phyloP scores from a whole-genome alignment of 2,797 vertebrate genomes.

The Scyliorhinus canicula region DNA sequence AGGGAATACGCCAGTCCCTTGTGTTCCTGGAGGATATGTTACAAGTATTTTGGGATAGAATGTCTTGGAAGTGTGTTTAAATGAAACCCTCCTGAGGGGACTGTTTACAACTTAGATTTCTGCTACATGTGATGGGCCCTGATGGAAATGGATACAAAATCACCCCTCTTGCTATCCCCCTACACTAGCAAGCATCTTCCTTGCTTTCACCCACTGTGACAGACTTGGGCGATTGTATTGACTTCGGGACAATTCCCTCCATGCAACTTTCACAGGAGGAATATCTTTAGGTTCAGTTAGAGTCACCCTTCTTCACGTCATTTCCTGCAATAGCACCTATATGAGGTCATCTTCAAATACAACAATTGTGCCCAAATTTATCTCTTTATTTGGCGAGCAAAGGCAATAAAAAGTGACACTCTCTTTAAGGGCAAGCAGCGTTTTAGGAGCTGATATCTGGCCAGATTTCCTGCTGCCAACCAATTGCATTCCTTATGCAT shows the following conservation, averaged over 20 bases:
- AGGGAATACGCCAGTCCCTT: neutral
- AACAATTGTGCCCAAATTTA: neutral
- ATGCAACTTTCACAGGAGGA: neutral
- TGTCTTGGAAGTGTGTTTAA: neutral
- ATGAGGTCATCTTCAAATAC: neutral
- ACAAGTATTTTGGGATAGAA: neutral
- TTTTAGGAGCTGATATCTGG: neutral
- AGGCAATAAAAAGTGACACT: neutral
- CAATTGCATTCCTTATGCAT: neutral
- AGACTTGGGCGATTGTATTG: neutral
- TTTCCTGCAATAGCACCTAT: neutral
- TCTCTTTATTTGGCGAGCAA: neutral
- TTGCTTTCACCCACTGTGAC: neutral
- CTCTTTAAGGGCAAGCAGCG: neutral
- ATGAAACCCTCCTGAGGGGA: neutral
- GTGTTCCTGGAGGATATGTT: neutral
- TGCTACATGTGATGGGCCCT: neutral
- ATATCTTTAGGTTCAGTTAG: neutral
- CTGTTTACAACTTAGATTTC: neutral
- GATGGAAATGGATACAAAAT: neutral
- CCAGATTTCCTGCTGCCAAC: neutral
- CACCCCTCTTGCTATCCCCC: neutral
- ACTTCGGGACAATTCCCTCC: neutral
- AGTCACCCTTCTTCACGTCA: neutral
- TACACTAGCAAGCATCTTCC: neutral